phyloP scores from a whole-genome alignment of 2,797 vertebrate species.

The Botia almorhae region DNA sequence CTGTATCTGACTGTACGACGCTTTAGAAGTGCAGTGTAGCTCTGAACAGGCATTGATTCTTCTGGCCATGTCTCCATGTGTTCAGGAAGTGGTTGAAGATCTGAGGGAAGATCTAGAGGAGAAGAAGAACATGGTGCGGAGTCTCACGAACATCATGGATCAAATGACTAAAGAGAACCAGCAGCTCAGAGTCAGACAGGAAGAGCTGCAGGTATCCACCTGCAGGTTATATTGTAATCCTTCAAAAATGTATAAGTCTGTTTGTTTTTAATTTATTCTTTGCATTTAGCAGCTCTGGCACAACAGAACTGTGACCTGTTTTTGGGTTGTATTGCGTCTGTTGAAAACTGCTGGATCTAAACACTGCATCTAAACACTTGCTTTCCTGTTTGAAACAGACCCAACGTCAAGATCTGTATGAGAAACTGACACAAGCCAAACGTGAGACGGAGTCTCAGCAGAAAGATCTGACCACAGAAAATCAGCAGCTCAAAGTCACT shows the following conservation, averaged over 20 bases:
- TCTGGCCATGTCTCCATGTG: conserved; percentile 55
- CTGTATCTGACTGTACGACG: neutral
- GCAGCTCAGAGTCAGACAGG: conserved; percentile 69
- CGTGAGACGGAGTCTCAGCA: conserved; percentile 77
- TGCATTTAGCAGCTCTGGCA: too few relatives aligned
- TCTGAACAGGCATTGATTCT: neutral
- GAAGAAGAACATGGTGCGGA: conserved; percentile 63
- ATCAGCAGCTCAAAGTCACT: conserved; percentile 82
- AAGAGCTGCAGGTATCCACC: conserved; percentile 72
- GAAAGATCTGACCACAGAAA: conserved; percentile 81
- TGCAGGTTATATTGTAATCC: too few relatives aligned
- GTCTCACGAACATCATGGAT: conserved; percentile 71
- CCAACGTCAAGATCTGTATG: conserved; percentile 78
- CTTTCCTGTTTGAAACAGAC: conserved; percentile 68
- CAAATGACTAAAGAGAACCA: conserved; percentile 76
- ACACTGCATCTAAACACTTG: neutral
- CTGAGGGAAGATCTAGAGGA: conserved; percentile 68
- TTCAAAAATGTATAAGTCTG: too few relatives aligned
- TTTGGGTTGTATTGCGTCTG: too few relatives aligned
- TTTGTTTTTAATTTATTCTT: too few relatives aligned
- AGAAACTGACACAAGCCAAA: conserved; percentile 77
- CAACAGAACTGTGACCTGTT: too few relatives aligned
- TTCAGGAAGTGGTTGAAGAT: conserved; percentile 63
- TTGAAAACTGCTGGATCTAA: too few relatives aligned
- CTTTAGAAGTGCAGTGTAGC: neutral